These are phyloP conservation scores for Gallinago solitaria DNA, from an alignment of 2,797 vertebrate genomes.

Conservation along the genomic window DNA sequence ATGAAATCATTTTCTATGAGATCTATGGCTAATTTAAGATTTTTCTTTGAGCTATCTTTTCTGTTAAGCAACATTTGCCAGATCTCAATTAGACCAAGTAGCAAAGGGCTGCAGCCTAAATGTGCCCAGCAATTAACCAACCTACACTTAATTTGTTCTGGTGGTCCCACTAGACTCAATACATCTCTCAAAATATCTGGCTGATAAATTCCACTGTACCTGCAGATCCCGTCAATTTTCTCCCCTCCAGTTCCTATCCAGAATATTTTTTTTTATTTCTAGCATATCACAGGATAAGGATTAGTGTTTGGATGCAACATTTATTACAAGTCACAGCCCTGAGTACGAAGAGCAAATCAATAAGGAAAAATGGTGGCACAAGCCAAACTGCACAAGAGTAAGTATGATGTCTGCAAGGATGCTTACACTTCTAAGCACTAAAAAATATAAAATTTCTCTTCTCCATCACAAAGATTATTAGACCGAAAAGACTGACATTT, in stretches of 20 bases:
- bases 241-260: not conserved
- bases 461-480: not conserved
- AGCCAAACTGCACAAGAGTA: not conserved
- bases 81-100: not conserved
- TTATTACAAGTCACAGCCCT: not conserved
- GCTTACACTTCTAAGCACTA: not conserved
- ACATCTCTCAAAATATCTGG: not conserved
- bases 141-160: not conserved
- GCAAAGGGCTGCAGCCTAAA: not conserved
- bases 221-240: not conserved
- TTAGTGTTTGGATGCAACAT: not conserved
- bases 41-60: slow-evolving; percentile 14
- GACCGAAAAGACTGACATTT: not conserved
- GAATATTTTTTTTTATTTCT: not conserved
- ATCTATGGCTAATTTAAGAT: not conserved
- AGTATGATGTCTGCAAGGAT: not conserved
- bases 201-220: not conserved
- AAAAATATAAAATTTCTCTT: not conserved
- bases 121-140: not conserved
- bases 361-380: not conserved
- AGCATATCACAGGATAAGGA: not conserved
- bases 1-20: not conserved
- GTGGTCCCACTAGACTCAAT: not conserved
- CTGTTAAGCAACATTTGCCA: not conserved
- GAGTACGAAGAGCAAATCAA: not conserved